Evolutionary conservation across 2,888 invertebrate species (phyloP).

Genomic region (Aleiodes leptofemur): DNA sequence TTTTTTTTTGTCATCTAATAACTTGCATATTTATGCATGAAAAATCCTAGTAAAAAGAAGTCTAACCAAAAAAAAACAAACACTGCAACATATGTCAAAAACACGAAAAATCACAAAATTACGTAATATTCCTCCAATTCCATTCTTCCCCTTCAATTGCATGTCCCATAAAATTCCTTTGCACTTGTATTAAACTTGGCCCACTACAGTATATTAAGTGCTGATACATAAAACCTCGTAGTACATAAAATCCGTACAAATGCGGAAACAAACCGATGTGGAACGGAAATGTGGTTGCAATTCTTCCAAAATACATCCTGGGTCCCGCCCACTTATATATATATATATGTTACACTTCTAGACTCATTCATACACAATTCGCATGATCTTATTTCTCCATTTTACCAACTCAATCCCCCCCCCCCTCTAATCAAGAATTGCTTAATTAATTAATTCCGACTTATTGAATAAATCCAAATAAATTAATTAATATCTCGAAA

Average conservation of each 20-base stretch:
- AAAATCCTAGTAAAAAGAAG: no score
- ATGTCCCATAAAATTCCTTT: neutral
- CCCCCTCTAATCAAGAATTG: no score
- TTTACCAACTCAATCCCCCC: no score
- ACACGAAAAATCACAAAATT: conserved; percentile 69
- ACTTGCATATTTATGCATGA: conserved; percentile 9
- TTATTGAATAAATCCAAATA: no score
- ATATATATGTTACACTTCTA: conserved; percentile 1
- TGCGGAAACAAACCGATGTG: conserved; percentile 25
- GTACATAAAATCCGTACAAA: neutral
- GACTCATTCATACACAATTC: neutral
- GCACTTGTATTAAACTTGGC: conserved; percentile 35
- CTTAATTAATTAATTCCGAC: no score
- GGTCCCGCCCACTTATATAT: conserved; percentile 17
- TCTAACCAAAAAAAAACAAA: no score
- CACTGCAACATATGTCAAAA: conserved; percentile 51
- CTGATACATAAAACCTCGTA: conserved; percentile 8
- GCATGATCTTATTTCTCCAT: neutral
- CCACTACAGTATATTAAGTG: conserved; percentile 34
- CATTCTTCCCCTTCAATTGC: no score
- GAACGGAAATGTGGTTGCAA: conserved; percentile 22
- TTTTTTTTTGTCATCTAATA: conserved; percentile 41
- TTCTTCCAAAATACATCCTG: conserved; percentile 35
- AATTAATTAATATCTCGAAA: no score
- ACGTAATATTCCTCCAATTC: conserved; percentile 65